These are phyloP conservation scores for Tyrophagus putrescentiae DNA, from an alignment of 1,140 invertebrate genomes.

Conservation along the genomic window DNA sequence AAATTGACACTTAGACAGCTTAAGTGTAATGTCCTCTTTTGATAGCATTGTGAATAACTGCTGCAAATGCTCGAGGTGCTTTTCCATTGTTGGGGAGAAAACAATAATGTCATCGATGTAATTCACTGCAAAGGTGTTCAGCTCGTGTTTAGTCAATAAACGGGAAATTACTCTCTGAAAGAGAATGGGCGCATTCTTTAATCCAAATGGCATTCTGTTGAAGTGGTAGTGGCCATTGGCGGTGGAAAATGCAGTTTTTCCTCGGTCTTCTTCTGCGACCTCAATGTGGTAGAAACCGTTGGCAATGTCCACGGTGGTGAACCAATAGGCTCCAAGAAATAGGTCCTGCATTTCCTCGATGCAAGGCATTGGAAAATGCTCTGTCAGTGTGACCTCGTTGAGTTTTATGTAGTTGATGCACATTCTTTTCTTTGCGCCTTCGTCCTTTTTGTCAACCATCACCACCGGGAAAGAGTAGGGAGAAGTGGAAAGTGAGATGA, in stretches of 20 bases:
- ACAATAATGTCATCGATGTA: slow-evolving; percentile 25
- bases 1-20: slow-evolving; percentile 23
- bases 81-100: slow-evolving; percentile 20
- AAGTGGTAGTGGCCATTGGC: slow-evolving; percentile 34
- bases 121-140: slow-evolving; percentile 7
- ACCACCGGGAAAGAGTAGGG: slow-evolving; percentile 1
- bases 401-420: slow-evolving; percentile 28
- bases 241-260: slow-evolving; percentile 33
- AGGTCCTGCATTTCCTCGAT: slow-evolving; percentile 31
- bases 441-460: slow-evolving; percentile 16
- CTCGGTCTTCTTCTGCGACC: background rate
- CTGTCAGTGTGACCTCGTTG: slow-evolving; percentile 32
- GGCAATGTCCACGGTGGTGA: slow-evolving; percentile 36
- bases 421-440: background rate
- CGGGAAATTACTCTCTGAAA: slow-evolving; percentile 8
- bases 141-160: slow-evolving; percentile 27
- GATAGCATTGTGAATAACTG: slow-evolving; percentile 1
- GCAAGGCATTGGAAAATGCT: slow-evolving; percentile 34
- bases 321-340: slow-evolving; percentile 30
- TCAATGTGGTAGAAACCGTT: slow-evolving; percentile 18
- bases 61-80: slow-evolving; percentile 20
- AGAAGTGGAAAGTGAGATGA: background rate
- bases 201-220: slow-evolving; percentile 20
- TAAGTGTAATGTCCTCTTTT: slow-evolving; percentile 18
- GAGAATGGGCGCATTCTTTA: slow-evolving; percentile 2